Percentiles rank a stretch among this genome's conserved stretches.
Evolutionary conservation across 2,888 invertebrate species (phyloP).

Genomic region (Noctua janthina): DNA sequence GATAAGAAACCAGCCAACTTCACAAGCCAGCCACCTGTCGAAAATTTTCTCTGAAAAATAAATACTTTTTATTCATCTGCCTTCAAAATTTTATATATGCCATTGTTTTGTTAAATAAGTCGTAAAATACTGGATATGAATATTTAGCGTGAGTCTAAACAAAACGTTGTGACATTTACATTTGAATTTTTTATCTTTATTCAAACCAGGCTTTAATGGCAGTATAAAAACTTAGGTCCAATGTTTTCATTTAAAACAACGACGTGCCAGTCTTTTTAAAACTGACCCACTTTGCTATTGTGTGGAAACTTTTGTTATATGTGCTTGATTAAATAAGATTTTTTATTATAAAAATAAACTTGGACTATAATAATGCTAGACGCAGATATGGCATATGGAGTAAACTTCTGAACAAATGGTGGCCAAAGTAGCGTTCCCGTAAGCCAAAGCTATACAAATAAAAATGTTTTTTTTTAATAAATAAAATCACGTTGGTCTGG

Average conservation of each 20-base stretch:
- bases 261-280: constrained; percentile 38
- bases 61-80: constrained; percentile 2
- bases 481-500: neutral
- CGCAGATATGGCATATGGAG: neutral
- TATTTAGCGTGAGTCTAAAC: constrained; percentile 47
- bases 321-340: constrained; percentile 11
- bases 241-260: constrained; percentile 57
- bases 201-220: constrained; percentile 55
- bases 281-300: constrained; percentile 46
- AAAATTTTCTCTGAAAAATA: constrained; percentile 22
- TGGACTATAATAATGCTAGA: neutral
- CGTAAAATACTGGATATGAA: constrained; percentile 56
- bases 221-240: constrained; percentile 57
- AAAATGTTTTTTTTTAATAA: neutral
- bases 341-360: neutral
- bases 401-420: neutral
- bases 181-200: constrained; percentile 52
- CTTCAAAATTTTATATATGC: neutral
- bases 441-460: neutral
- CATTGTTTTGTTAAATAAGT: constrained; percentile 34
- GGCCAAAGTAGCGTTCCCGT: neutral
- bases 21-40: constrained; percentile 6
- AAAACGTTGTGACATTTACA: constrained; percentile 39
- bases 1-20: constrained; percentile 22
- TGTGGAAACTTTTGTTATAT: constrained; percentile 28